Evolutionary conservation across 2,113 vertebrate genomes (phyloP), one percentile per base, ranked within the genome.

Genomic region (Rousettus leschenaultii): DNA sequence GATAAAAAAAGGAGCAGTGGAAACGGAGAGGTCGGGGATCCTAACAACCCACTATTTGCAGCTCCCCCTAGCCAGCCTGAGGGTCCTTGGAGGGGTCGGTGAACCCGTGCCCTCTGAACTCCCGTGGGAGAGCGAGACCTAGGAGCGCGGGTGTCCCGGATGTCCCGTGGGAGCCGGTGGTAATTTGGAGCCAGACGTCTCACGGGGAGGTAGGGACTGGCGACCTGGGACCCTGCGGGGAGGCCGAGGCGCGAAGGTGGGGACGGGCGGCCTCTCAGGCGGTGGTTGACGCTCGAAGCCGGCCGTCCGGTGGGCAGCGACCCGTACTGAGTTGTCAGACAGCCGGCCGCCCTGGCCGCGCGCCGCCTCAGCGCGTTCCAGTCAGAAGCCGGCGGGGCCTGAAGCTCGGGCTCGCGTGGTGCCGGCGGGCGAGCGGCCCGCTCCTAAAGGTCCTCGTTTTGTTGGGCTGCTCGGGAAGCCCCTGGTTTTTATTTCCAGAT

Each of bases 321-420:
- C 0, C 2, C 9, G 43, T 3, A 5, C 7, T 3, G 45, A n/a
- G 33, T 26, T 11, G 53, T 5, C 9, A 26, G 15, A 21, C 24
- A 0, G 19, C 1, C 4, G 14, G 51, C 11, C 4, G 53, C 3
- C 40, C 1, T 0, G 53, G 12, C 38, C 3, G 2, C 19, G 57
- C 48, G 7, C 28, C 16, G 2, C 16, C 38, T 73, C 38, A 0
- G 78, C 61, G 43, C 33, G 0, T 18, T 70, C 63, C 66, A 0
- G 87, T 33, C 19, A 59, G 75, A 30, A 40, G 22, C 24, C 2
- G 5, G 33, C 30, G 57, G 35, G 59, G 65, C 33, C 48, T 24
- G 86, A 13, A 68, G 61, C 30, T 16, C 28, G 11, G 35, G 11
- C 22, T 19, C 1, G 35, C 35, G 19, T 1, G 70, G 28, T 15